Conservation (phyloP, 2,113 vertebrate genomes). For the Thalassoma bifasciatum region DNA sequence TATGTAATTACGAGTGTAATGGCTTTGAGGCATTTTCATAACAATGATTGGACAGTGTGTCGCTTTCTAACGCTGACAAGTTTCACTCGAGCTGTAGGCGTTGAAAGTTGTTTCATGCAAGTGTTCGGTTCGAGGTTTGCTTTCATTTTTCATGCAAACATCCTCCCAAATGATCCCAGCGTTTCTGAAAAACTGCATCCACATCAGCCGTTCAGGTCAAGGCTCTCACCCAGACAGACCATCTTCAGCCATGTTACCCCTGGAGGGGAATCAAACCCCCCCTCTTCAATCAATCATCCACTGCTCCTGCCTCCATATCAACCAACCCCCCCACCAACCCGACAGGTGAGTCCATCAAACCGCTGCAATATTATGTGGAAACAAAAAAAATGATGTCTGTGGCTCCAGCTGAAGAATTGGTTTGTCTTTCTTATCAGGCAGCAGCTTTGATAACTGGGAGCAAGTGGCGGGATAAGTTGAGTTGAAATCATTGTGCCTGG, state of each 20-base stretch:
- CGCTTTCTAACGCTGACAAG: neutral
- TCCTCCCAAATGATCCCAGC: too few relatives aligned
- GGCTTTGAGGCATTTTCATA: neutral
- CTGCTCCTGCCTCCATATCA: conserved; percentile 33
- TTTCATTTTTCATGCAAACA: too few relatives aligned
- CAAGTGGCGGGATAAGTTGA: conserved; percentile 28
- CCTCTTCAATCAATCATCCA: conserved; percentile 17
- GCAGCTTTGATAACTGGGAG: conserved; percentile 50
- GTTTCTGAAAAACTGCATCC: too few relatives aligned
- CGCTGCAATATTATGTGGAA: conserved; percentile 43
- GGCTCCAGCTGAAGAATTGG: conserved; percentile 48
- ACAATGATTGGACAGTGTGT: neutral
- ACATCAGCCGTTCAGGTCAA: too few relatives aligned
- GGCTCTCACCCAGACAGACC: neutral
- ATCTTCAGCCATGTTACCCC: neutral
- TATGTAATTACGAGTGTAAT: neutral
- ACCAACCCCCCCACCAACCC: neutral
- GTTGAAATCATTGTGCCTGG: conserved; percentile 45
- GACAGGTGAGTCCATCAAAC: conserved; percentile 54
- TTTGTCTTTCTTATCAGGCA: conserved; percentile 43
- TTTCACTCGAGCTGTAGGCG: too few relatives aligned
- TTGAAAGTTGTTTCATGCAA: too few relatives aligned
- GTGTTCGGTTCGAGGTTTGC: too few relatives aligned
- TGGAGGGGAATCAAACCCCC: conserved; percentile 19
- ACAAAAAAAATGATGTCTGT: conserved; percentile 55